Percentiles rank a stretch among this genome's conserved stretches.
Evolutionary conservation across 1,140 invertebrate species (phyloP).

Genomic region (Araneus ventricosus): DNA sequence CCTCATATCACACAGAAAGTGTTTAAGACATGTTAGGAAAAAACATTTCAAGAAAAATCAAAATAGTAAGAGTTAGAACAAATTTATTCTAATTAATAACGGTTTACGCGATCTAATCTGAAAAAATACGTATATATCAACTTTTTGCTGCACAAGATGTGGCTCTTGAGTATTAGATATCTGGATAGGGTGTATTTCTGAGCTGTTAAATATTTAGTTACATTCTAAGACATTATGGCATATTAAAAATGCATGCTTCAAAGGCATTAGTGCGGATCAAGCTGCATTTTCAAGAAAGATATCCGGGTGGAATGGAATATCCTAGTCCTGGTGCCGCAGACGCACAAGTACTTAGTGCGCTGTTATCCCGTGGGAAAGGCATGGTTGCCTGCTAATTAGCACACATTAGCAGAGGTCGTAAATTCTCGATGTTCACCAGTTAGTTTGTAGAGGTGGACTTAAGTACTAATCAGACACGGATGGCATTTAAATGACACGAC

Average conservation of each 20-base stretch:
- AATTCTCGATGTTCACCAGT: conserved; percentile 33
- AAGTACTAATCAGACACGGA: conserved; percentile 29
- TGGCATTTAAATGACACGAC: neutral
- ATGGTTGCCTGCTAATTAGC: conserved; percentile 34
- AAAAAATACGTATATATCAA: no score
- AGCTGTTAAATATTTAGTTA: neutral
- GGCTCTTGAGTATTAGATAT: no score
- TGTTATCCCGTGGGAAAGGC: neutral
- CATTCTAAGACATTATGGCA: neutral
- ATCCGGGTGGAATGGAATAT: neutral
- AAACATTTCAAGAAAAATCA: no score
- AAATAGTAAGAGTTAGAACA: no score
- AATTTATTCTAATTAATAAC: no score
- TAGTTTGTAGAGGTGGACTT: conserved; percentile 11
- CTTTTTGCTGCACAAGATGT: no score
- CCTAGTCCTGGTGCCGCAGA: neutral
- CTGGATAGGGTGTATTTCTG: neutral
- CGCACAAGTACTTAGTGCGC: conserved; percentile 2
- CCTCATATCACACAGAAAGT: no score
- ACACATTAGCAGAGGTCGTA: conserved; percentile 46
- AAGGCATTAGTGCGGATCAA: neutral
- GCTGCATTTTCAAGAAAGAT: conserved; percentile 28
- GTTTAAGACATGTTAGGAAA: no score
- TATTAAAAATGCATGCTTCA: neutral
- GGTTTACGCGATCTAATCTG: no score